Base-by-base conservation (phyloP, 1,140 invertebrate genomes). In the Drosophila truncata region DNA sequence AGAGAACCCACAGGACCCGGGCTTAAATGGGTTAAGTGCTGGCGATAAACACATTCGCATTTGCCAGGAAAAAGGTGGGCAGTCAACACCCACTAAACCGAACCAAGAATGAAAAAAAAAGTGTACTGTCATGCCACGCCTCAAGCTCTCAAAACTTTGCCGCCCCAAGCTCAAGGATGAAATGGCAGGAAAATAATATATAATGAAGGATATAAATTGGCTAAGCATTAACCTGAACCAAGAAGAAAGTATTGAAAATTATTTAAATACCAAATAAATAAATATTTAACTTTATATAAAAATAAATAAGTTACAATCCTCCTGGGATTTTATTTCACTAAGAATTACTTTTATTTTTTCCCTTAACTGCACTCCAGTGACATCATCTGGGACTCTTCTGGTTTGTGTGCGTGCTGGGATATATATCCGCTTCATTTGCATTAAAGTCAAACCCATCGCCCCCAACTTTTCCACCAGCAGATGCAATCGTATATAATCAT, bases 401-500 rank as follows among this genome's bases (percentile, higher is more conserved):
- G 27, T 31, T 11, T 18, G 13, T 54, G 52, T 55, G 52, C 52
- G 52, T 55, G 52, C 33, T 14, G 52, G 52, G 52, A 25, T 27
- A 58, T 39, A 35, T 27, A 71, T 41, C n/a, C n/a, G 37, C 66
- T 70, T 58, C 27, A 71, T 71, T 71, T 71, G 67, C 50, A 71
- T 71, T 44, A 64, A 62, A 74, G 49, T 27, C 18, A 8, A 46
- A 54, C 47, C 39, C 37, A 25, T 18, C 18, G 20, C 35, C 31
- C 25, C 25, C 29, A 23, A 27, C 67, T 47, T 25, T 35, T 52
- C 50, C 37, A 44, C 47, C 37, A 41, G n/a, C 39, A 39, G 50
- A 65, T 50, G 44, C 73, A 76, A 66, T 76, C 73, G n/a, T 66
- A 57, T 76, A 73, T 76, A 75, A 76, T 76, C 42, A 76, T 76